Percentiles rank a stretch among this genome's conserved stretches.
Evolutionary conservation across 30 jellyfish, hydroid and myxozoan species (phyloP).

Genomic region (Hydractinia symbiolongicarpus): DNA sequence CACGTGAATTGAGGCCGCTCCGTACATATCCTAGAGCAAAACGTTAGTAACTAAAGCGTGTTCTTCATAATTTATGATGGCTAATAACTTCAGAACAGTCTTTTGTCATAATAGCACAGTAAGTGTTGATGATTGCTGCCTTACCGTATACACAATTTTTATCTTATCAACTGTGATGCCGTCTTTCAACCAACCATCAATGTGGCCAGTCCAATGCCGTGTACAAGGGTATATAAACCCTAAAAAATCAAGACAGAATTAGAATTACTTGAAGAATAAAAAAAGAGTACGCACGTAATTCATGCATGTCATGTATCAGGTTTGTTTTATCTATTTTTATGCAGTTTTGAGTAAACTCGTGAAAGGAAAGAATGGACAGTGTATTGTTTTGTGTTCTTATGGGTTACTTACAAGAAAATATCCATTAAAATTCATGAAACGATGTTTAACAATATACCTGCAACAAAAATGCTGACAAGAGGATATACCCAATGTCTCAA

Average conservation of each 20-base stretch:
- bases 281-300: too few species aligned
- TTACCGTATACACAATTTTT: constrained; percentile 43
- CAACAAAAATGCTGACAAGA: constrained; percentile 34
- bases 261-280: not conserved
- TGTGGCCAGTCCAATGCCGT: constrained; percentile 83
- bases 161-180: constrained; percentile 57
- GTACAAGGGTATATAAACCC: constrained; percentile 81
- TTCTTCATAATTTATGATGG: not conserved
- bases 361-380: too few species aligned
- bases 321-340: too few species aligned
- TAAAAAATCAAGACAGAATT: not conserved
- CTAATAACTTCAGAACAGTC: not conserved
- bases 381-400: too few species aligned
- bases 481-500: constrained; percentile 76
- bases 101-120: not conserved
- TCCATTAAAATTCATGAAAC: not conserved
- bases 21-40: constrained; percentile 59
- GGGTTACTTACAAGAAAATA: not conserved
- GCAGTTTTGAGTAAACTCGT: too few species aligned
- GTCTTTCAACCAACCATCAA: constrained; percentile 69
- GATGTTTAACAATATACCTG: constrained; percentile 48
- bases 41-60: not conserved
- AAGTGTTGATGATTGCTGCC: not conserved
- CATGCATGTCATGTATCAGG: too few species aligned
- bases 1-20: constrained; percentile 75